Conservation (phyloP, 2,113 vertebrate genomes). For the Gymnorhina tibicen region DNA sequence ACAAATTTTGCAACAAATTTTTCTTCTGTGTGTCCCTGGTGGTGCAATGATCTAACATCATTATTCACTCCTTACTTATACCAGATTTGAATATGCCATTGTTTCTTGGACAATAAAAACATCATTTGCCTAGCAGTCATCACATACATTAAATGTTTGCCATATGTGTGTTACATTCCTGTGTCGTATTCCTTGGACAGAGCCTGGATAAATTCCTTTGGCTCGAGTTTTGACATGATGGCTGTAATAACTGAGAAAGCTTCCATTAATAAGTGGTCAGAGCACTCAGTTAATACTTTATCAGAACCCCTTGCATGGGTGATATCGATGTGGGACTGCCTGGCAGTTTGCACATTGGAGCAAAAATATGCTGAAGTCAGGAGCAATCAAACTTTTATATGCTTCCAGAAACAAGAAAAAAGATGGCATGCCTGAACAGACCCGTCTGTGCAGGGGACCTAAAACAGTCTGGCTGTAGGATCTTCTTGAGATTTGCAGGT, state of each 20-base stretch:
- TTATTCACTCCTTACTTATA: conserved; percentile 37
- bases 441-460: not conserved
- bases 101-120: conserved; percentile 55
- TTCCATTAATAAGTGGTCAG: conserved; percentile 31
- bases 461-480: not conserved
- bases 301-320: not conserved
- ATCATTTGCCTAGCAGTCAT: conserved; percentile 42
- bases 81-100: conserved; percentile 59
- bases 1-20: not conserved
- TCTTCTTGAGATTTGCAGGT: not conserved
- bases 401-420: not conserved
- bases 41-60: conserved; percentile 10
- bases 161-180: conserved; percentile 51
- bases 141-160: conserved; percentile 55
- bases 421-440: not conserved
- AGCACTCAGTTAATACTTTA: not conserved
- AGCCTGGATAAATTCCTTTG: conserved; percentile 47
- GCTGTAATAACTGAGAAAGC: conserved; percentile 8
- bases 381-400: not conserved
- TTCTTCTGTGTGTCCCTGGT: not conserved
- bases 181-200: conserved; percentile 34
- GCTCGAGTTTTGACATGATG: conserved; percentile 1
- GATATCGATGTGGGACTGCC: not conserved
- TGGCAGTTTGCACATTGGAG: not conserved
- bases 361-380: not conserved